These are phyloP conservation scores for Ascaphus truei DNA, from an alignment of 2,113 vertebrate genomes.

Conservation along the genomic window DNA sequence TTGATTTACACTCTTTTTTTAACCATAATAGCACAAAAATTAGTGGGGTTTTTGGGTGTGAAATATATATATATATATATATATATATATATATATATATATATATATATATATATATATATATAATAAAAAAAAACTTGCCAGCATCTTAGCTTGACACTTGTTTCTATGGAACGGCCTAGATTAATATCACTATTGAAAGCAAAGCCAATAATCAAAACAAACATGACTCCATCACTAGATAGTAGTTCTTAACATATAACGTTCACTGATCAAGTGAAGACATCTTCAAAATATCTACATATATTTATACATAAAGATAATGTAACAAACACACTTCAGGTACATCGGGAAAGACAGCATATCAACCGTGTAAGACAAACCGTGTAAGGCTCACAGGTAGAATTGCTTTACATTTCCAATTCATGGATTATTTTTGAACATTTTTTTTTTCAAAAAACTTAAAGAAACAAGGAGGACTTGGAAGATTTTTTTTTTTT, in stretches of 20 bases:
- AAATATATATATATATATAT: no score
- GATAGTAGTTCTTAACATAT: background rate
- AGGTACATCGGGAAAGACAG: background rate
- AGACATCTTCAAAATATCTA: constrained; percentile 12
- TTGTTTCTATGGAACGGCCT: no score
- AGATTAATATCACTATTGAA: no score
- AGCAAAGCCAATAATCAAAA: constrained; percentile 1
- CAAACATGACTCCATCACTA: background rate
- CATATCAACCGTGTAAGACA: background rate
- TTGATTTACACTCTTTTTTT: no score
- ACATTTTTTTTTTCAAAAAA: background rate
- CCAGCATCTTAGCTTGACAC: no score
- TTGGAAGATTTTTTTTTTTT: background rate
- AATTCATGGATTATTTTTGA: background rate
- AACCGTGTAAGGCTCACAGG: background rate
- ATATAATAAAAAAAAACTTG: no score
- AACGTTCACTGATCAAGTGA: background rate
- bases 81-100: no score
- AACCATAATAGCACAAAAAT: no score
- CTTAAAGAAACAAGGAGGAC: background rate
- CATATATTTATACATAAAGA: constrained; percentile 11
- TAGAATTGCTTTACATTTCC: background rate
- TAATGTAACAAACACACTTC: constrained; percentile 21
- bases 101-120: no score
- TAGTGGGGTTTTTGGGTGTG: no score